phyloP scores from a whole-genome alignment of 2,888 invertebrate species.

The Quadroppia sp. region DNA sequence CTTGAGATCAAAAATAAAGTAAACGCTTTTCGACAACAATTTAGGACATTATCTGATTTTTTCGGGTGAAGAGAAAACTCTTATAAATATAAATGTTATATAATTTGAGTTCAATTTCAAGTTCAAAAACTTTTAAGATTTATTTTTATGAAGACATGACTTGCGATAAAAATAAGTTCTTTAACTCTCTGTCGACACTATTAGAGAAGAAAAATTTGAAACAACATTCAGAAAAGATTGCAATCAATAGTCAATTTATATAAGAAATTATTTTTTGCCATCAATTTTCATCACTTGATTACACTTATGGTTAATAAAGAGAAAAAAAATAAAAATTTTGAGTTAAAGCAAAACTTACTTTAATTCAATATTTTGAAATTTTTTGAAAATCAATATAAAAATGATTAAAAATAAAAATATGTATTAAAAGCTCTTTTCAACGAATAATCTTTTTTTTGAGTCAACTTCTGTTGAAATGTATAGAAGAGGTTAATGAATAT shows the following conservation, averaged over 20 bases:
- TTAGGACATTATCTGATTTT: no score
- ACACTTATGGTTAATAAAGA: background rate
- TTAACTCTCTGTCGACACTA: background rate
- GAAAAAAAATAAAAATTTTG: background rate
- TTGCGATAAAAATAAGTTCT: background rate
- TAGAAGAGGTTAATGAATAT: background rate
- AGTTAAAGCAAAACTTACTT: background rate
- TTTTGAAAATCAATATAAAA: background rate
- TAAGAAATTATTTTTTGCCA: background rate
- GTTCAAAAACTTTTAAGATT: background rate
- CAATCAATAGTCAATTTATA: background rate
- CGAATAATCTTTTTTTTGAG: background rate
- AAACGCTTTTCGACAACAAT: background rate
- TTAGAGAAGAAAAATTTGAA: background rate
- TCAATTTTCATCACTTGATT: conserved; percentile 3
- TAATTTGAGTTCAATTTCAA: background rate
- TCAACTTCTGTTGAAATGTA: no score
- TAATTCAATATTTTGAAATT: background rate
- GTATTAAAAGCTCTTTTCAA: no score
- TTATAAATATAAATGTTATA: background rate
- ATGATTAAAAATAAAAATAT: background rate
- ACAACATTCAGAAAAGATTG: background rate
- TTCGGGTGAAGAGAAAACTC: background rate
- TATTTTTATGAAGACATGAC: background rate
- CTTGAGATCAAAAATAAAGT: background rate